Evolutionary conservation across 2,797 vertebrate species (phyloP), one percentile per base, ranked within the genome.

Genomic region (Oreochromis grahami): DNA sequence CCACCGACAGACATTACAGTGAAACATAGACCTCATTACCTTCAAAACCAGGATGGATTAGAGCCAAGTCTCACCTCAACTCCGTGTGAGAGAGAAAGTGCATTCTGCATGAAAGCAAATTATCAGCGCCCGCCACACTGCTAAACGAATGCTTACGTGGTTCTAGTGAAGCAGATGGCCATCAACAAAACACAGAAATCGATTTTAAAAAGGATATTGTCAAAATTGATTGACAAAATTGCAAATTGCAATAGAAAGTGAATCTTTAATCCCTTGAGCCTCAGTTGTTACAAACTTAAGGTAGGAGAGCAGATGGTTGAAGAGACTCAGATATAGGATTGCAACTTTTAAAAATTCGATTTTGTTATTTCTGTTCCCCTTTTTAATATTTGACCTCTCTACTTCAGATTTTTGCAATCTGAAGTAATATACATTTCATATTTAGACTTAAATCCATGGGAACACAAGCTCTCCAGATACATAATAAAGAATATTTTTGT

Each of bases 21-120:
- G 89, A 92, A 91, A 84, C 92, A 90, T 84, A 72, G 89, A 90
- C 84, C 87, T 92, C 91, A 91, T 94, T 94, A 93, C 80, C 83
- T 92, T 85, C 55, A 29, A 55, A 92, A 91, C 86, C 89, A 81
- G 80, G 63, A 84, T 91, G 92, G 92, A 91, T 83, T 65, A 1
- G 41, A 83, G 92, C 92, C 87, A 84, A 85, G 79, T 60, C 60
- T 89, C 82, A 26, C 83, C 85, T 92, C 80, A 83, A 84, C 81
- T 82, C 78, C 8, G n/a, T n/a, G 63, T 70, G 85, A 79, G 70
- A 84, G 76, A 87, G 68, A 86, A 79, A 21, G 77, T 74, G 76
- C 21, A 19, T 82, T 88, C 51, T 83, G 80, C 77, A 38, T 80
- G 32, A 85, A 86, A 91, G 72, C 72, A 56, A 85, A 85, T 80